Evolutionary conservation across 2,888 invertebrate genomes (phyloP).

Genomic region (Aporophyla lueneburgensis): DNA sequence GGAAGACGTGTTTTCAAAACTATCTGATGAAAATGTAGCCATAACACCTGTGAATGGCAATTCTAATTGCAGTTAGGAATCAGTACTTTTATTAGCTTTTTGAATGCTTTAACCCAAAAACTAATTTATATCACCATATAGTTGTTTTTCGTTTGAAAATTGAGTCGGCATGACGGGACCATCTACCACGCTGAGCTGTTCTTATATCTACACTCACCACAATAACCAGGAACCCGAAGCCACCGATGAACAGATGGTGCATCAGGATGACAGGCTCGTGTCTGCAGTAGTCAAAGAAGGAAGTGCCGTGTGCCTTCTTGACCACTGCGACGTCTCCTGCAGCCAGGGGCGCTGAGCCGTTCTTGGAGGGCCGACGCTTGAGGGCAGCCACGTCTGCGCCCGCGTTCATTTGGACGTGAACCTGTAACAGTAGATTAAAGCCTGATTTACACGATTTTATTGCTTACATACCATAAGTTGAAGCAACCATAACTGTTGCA

Average conservation of each 20-base stretch:
- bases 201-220: constrained; percentile 89
- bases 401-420: constrained; percentile 81
- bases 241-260: constrained; percentile 94
- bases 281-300: constrained; percentile 90
- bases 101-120: neutral
- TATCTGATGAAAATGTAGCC: neutral
- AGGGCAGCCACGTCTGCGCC: constrained; percentile 64
- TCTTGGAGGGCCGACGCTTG: constrained; percentile 69
- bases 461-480: neutral
- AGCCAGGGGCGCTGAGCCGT: constrained; percentile 56
- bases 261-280: constrained; percentile 93
- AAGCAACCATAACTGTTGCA: neutral
- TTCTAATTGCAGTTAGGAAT: too few species aligned
- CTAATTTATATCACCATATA: neutral
- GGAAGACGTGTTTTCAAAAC: neutral
- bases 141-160: neutral
- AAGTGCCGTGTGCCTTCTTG: constrained; percentile 63
- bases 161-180: neutral
- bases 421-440: constrained; percentile 71
- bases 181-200: neutral
- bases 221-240: constrained; percentile 94
- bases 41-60: too few species aligned
- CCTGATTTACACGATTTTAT: neutral
- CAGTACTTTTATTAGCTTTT: neutral
- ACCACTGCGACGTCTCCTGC: constrained; percentile 66